Percentiles rank a stretch among this genome's conserved stretches.
Evolutionary conservation across 2,113 vertebrate species (phyloP).

Genomic region (Lamprotornis superbus): DNA sequence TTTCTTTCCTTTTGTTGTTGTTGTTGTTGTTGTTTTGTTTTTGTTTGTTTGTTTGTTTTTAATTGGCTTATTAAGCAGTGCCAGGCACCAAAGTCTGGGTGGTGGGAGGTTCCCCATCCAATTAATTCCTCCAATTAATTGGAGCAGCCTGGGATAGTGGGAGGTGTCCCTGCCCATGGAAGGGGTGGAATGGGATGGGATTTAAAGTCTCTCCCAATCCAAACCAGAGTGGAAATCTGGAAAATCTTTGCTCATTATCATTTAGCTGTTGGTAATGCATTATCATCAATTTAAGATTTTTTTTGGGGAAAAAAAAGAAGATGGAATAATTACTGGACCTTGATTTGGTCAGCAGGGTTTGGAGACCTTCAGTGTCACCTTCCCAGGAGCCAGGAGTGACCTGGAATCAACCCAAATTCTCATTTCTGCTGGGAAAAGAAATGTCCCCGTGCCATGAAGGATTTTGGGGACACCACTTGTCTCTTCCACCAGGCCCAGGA

Average conservation of each 20-base stretch:
- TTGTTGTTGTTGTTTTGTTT: too few relatives aligned
- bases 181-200: background rate
- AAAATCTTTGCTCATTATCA: background rate
- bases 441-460: rapidly evolving
- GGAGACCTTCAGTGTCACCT: background rate
- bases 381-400: background rate
- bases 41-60: too few relatives aligned
- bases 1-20: too few relatives aligned
- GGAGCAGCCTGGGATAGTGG: background rate
- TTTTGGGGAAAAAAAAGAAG: rapidly evolving
- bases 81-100: background rate
- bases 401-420: background rate
- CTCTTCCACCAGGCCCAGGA: background rate
- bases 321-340: background rate
- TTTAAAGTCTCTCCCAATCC: background rate
- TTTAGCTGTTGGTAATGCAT: background rate
- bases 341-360: background rate
- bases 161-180: background rate
- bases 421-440: rapidly evolving
- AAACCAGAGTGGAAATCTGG: background rate
- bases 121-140: background rate
- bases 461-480: background rate
- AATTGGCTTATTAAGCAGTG: background rate
- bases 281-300: too few relatives aligned
- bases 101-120: background rate